Percentiles rank a stretch among this genome's conserved stretches.
Evolutionary conservation across 2,113 vertebrate species (phyloP).

Genomic region (Notarius lentiginosus): DNA sequence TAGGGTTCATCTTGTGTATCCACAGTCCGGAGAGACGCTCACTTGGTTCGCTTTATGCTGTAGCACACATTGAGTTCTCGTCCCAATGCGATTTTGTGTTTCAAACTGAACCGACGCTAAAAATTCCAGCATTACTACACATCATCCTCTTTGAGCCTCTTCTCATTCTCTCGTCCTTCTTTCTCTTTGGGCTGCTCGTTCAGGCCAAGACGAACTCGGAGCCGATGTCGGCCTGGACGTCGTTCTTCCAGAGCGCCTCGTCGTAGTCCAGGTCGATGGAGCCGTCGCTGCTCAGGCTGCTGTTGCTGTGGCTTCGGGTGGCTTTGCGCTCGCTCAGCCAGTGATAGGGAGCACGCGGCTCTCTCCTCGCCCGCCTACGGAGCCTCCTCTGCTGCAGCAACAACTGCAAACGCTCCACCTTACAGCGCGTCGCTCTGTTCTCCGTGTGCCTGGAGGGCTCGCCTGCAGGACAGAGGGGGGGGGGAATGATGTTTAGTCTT

Average conservation of each 20-base stretch:
- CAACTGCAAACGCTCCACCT: conserved; percentile 86
- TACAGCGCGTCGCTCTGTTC: conserved; percentile 84
- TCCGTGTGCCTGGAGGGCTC: conserved; percentile 78
- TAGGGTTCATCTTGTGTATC: not conserved
- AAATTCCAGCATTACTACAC: conserved; percentile 7
- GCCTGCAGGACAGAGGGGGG: conserved; percentile 47
- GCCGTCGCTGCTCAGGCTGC: conserved; percentile 56
- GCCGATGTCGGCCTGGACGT: conserved; percentile 81
- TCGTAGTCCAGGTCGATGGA: conserved; percentile 81
- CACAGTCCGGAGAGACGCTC: not conserved
- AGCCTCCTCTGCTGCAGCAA: conserved; percentile 85
- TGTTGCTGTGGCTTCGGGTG: conserved; percentile 72
- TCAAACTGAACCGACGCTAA: not conserved
- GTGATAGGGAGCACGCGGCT: conserved; percentile 72
- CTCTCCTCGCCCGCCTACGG: conserved; percentile 79
- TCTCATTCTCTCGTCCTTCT: not conserved
- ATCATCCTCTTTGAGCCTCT: not conserved
- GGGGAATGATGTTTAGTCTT: not conserved
- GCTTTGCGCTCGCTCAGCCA: conserved; percentile 79
- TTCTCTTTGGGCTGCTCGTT: not conserved
- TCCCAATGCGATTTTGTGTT: not conserved
- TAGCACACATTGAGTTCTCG: not conserved
- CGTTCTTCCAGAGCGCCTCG: conserved; percentile 83
- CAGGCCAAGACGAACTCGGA: conserved; percentile 83
- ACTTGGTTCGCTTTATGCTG: not conserved